phyloP scores from a whole-genome alignment of 2,113 vertebrate genomes.

The Climacteris rufus region DNA sequence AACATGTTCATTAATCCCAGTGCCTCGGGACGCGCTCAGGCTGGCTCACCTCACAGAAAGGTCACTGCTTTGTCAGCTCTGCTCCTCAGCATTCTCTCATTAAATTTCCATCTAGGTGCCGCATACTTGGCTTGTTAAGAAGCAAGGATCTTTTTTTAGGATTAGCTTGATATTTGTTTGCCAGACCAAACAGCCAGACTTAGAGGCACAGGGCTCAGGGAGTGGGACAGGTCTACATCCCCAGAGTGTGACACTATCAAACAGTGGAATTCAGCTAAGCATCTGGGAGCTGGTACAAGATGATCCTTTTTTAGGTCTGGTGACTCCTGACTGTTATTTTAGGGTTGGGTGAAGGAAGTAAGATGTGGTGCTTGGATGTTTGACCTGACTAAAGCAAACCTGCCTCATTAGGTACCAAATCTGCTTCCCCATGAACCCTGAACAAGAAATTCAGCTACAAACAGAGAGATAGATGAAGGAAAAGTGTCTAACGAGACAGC shows the following conservation, averaged over 20 bases:
- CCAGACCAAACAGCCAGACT: neutral
- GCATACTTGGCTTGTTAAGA: neutral
- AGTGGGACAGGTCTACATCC: neutral
- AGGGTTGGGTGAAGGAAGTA: neutral
- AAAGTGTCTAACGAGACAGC: neutral
- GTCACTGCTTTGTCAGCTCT: constrained; percentile 34
- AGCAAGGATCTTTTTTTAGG: neutral
- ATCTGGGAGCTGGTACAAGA: neutral
- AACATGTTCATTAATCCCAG: neutral
- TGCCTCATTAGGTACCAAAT: neutral
- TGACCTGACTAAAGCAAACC: neutral
- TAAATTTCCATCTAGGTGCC: constrained; percentile 12
- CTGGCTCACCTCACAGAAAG: neutral
- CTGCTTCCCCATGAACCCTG: neutral
- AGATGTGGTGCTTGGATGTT: neutral
- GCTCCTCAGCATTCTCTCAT: neutral
- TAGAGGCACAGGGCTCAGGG: neutral
- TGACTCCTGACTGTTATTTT: neutral
- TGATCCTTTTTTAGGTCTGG: neutral
- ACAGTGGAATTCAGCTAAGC: neutral
- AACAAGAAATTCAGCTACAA: neutral
- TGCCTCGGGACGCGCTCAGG: neutral
- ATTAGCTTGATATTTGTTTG: neutral
- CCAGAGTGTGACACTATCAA: neutral
- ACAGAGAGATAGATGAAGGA: neutral